Evolutionary conservation across 2,113 vertebrate genomes (phyloP), one percentile per base, ranked within the genome.

Genomic region (Rhinichthys klamathensis): DNA sequence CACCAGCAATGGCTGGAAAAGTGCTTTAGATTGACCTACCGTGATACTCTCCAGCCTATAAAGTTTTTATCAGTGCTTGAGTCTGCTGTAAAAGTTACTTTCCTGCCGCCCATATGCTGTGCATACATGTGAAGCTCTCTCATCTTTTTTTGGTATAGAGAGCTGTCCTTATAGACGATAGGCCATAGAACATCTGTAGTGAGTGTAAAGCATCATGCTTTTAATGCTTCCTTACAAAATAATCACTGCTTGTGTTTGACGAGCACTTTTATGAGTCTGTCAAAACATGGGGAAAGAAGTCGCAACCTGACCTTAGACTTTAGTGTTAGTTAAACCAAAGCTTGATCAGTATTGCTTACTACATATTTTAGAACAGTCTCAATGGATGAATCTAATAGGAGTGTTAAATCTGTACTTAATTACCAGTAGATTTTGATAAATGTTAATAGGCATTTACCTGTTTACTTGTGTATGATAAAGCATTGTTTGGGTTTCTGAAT

Each of bases 1-100:
- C 27, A 32, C 58, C 83, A 84, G 83, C 61, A 49, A 51, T 65
- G 46, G 12, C 83, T 84, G 72, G 72, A 67, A 84, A 84, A 77
- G 21, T 10, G 46, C 58, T 84, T 65, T 77, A 51, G 41, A 35
- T 76, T 65, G 74, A 84, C 83, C 44, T 38, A 21, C 73, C 13
- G 1, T 65, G 72, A 75, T 63, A 27, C 60, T 51, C 54, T 76
- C 21, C 4, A 44, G 11, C 41, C 74, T 77, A 16, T 81, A 54
- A 81, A 81, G 44, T 32, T 81, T 79, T 69, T 81, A 81, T 69
- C 79, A 51, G 16, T 44, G 21, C 44, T 81, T 0, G 27, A 76
- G 46, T 70, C n/a, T 75, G 54, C 70, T 61, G 35, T 74, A 61
- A 84, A 75, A 41, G 18, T 32, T 2, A 60, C 8, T 61, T 67